Conservation (phyloP, 2,113 vertebrate genomes). For the Bubo blakistoni region DNA sequence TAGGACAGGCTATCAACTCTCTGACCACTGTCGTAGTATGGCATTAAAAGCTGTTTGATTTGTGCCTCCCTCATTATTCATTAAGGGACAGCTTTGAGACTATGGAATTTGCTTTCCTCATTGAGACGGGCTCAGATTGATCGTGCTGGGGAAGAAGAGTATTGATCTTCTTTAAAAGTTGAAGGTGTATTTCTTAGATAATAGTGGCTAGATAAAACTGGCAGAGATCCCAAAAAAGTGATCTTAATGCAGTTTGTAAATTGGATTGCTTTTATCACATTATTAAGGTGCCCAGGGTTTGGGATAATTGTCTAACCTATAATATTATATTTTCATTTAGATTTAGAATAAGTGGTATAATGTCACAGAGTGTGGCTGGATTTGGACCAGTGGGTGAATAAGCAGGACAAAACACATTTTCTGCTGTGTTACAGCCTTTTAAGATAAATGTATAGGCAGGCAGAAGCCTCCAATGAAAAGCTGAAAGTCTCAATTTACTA, state of each 20-base stretch:
- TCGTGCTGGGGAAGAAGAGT: not conserved
- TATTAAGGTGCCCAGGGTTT: not conserved
- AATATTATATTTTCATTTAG: slow-evolving; percentile 36
- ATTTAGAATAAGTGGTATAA: not conserved
- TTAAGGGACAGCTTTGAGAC: not conserved
- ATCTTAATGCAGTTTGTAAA: slow-evolving; percentile 40
- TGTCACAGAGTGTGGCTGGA: not conserved
- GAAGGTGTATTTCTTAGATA: slow-evolving; percentile 3
- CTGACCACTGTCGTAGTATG: not conserved
- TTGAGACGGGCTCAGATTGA: not conserved
- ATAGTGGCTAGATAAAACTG: not conserved
- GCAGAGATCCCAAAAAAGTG: slow-evolving; percentile 9
- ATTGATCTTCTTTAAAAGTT: slow-evolving; percentile 22
- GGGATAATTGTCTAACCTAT: not conserved
- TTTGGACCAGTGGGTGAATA: not conserved
- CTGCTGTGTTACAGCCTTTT: not conserved
- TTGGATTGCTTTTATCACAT: slow-evolving; percentile 24
- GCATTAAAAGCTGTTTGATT: slow-evolving; percentile 51
- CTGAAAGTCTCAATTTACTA: not conserved
- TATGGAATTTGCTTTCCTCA: not conserved
- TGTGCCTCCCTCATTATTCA: slow-evolving; percentile 32
- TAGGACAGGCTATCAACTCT: not conserved
- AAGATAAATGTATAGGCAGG: not conserved
- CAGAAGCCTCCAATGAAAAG: not conserved
- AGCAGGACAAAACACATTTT: not conserved